Conservation (phyloP, 1,140 invertebrate species). For the Drosophila insularis region DNA sequence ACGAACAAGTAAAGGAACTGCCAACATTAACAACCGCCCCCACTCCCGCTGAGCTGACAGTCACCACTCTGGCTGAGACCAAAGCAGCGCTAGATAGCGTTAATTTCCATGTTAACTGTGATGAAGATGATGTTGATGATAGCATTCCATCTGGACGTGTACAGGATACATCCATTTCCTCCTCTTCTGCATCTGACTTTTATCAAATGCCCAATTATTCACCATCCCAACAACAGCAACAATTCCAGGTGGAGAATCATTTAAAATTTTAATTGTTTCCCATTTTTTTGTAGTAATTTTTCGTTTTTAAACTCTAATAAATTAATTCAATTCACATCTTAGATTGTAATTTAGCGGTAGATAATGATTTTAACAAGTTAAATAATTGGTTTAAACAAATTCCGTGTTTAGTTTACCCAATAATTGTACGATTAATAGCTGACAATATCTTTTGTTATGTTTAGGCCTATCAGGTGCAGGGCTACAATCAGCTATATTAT, state of each 20-base stretch:
- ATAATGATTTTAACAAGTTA: too few relatives aligned
- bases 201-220: slow-evolving; percentile 33
- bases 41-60: slow-evolving; percentile 45
- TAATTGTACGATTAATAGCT: too few relatives aligned
- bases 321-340: neutral
- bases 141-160: slow-evolving; percentile 56
- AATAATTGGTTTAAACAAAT: too few relatives aligned
- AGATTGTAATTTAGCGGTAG: neutral
- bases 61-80: slow-evolving; percentile 70
- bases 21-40: slow-evolving; percentile 11
- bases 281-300: neutral
- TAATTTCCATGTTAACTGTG: slow-evolving; percentile 72
- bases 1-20: neutral
- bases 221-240: slow-evolving; percentile 37
- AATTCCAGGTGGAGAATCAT: slow-evolving; percentile 46
- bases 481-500: slow-evolving; percentile 54
- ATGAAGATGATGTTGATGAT: slow-evolving; percentile 42
- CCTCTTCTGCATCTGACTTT: neutral
- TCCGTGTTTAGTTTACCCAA: too few relatives aligned
- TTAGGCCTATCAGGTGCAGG: slow-evolving; percentile 49
- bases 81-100: slow-evolving; percentile 71
- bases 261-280: neutral
- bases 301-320: neutral
- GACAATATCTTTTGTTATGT: neutral
- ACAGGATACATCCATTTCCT: slow-evolving; percentile 18